A percentile compares a stretch with the other conserved stretches of the same genome.
These are phyloP conservation scores for Resseliella maxima DNA, from an alignment of 2,888 invertebrate species.

Conservation along the genomic window DNA sequence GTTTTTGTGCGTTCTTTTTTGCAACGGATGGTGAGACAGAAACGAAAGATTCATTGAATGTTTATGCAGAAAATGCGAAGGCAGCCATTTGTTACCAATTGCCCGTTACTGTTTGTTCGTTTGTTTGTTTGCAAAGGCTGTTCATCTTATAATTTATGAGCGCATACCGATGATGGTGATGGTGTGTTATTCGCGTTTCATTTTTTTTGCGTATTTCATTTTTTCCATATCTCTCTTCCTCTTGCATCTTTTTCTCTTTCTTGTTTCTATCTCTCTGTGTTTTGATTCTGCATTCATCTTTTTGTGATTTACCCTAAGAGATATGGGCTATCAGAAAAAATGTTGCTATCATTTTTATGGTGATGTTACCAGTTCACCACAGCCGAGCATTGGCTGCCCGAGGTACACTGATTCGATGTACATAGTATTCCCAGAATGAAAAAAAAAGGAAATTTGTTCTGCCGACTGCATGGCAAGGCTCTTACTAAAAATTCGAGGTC, in stretches of 20 bases:
- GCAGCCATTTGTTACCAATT: slow-evolving; percentile 37
- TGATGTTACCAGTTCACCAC: not conserved
- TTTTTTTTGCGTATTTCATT: not conserved
- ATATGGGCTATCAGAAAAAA: slow-evolving; percentile 7
- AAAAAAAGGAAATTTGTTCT: not conserved
- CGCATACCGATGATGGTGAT: not conserved
- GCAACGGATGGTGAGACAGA: not conserved
- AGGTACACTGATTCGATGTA: not conserved
- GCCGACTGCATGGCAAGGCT: not conserved
- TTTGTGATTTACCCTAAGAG: slow-evolving; percentile 30
- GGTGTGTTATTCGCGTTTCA: not conserved
- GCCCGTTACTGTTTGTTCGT: slow-evolving; percentile 41
- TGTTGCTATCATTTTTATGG: not conserved
- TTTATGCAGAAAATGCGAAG: not conserved
- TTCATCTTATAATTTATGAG: slow-evolving; percentile 1
- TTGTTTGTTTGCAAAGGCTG: slow-evolving; percentile 40
- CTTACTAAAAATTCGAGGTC: not conserved
- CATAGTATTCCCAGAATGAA: not conserved
- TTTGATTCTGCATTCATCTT: slow-evolving; percentile 3
- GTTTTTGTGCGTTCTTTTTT: no score
- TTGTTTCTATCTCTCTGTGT: no score
- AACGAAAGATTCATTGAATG: not conserved
- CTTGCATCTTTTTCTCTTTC: not conserved
- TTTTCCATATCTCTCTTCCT: not conserved
- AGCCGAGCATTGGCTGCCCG: not conserved